phyloP scores from a whole-genome alignment of 2,113 vertebrate genomes.

The Strix uralensis region DNA sequence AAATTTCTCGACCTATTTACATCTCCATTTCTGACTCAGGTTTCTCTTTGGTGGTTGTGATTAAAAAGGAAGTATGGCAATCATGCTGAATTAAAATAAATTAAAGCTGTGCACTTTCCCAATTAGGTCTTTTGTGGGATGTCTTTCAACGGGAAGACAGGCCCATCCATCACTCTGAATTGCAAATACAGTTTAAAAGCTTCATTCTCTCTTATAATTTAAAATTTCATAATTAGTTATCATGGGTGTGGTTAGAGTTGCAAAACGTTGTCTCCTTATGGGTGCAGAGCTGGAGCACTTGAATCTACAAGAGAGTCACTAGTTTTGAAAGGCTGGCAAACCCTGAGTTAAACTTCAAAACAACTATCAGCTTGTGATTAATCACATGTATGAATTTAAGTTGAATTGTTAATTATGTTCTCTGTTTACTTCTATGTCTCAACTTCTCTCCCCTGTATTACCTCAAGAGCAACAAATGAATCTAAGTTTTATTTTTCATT shows the following conservation, averaged over 20 bases:
- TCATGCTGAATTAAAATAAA: conserved; percentile 53
- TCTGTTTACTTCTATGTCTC: not conserved
- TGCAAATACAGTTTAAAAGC: conserved; percentile 22
- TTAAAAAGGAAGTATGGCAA: conserved; percentile 36
- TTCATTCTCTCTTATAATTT: conserved; percentile 36
- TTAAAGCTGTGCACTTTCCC: conserved; percentile 47
- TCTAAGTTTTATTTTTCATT: not conserved
- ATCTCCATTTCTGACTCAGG: conserved; percentile 21
- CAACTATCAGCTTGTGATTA: not conserved
- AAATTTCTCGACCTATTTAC: conserved; percentile 46
- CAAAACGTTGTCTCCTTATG: not conserved
- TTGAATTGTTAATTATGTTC: not conserved
- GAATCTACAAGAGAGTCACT: not conserved
- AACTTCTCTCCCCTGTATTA: not conserved
- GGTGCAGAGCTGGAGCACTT: not conserved
- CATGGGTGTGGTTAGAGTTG: conserved; percentile 45
- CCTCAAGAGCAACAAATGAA: not conserved
- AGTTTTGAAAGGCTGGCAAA: not conserved
- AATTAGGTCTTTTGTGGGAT: conserved; percentile 29
- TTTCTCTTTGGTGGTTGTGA: conserved; percentile 40
- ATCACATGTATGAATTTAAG: not conserved
- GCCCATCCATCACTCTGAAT: conserved; percentile 35
- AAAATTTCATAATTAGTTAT: conserved; percentile 40
- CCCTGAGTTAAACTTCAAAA: not conserved
- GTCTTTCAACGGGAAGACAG: conserved; percentile 39